Evolutionary conservation across 23 tunicate genomes (phyloP).

Genomic region (Ciona savignyi): DNA sequence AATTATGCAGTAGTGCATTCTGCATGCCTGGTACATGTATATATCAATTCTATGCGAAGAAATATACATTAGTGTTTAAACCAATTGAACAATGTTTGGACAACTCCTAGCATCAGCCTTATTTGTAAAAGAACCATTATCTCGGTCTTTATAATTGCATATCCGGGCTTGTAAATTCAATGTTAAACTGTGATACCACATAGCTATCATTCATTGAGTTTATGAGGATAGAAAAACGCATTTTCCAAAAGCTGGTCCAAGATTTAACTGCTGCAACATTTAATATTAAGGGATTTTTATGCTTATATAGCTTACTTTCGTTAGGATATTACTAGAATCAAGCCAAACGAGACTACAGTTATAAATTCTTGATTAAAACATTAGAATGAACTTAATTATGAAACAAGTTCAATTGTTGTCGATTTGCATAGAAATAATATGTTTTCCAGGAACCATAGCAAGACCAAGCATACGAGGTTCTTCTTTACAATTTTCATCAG

Average conservation of each 20-base stretch:
- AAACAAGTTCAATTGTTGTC: conserved; percentile 29
- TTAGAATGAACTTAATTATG: not conserved
- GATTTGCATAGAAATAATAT: conserved; percentile 66
- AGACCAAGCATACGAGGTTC: conserved; percentile 84
- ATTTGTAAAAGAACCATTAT: not conserved
- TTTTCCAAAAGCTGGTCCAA: not conserved
- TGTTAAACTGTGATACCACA: no score
- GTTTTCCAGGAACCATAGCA: conserved; percentile 91
- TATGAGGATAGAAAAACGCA: no score
- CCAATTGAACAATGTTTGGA: no score
- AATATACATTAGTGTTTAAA: not conserved
- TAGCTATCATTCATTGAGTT: no score
- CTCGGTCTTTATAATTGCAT: not conserved
- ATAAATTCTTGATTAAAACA: not conserved
- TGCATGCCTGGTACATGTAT: not conserved
- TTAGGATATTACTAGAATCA: not conserved
- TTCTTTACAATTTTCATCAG: conserved; percentile 31
- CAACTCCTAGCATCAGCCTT: no score
- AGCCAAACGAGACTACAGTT: not conserved
- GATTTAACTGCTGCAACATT: not conserved
- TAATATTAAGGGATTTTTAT: not conserved
- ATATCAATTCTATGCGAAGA: not conserved
- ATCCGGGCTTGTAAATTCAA: not conserved
- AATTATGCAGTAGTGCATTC: not conserved
- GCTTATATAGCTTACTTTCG: no score